Evolutionary conservation across 1,140 invertebrate species (phyloP).

Genomic region (Chironomus tepperi): DNA sequence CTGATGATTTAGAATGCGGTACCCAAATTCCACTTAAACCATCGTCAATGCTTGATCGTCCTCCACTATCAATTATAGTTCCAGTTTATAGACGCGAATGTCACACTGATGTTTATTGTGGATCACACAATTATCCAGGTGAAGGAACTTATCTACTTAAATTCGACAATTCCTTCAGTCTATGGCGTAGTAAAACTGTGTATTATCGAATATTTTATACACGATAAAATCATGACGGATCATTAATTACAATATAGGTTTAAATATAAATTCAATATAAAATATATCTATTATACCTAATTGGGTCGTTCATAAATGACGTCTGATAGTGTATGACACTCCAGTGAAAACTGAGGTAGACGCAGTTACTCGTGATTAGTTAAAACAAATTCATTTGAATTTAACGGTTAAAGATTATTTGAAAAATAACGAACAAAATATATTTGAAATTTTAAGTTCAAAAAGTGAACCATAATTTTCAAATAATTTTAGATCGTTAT

Average conservation of each 20-base stretch:
- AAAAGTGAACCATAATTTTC: no score
- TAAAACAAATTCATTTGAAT: no score
- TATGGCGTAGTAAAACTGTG: conserved; percentile 98
- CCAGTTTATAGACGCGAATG: conserved; percentile 93
- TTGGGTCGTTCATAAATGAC: no score
- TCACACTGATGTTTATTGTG: conserved; percentile 93
- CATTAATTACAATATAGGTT: neutral
- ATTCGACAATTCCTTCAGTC: conserved; percentile 98
- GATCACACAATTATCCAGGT: conserved; percentile 93
- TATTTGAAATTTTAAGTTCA: no score
- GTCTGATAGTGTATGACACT: no score
- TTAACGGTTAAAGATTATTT: no score
- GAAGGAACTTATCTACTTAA: conserved; percentile 96
- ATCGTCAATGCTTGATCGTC: conserved; percentile 34
- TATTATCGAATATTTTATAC: conserved; percentile 99
- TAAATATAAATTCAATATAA: no score
- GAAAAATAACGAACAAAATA: no score
- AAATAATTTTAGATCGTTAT: no score
- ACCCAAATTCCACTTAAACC: conserved; percentile 37
- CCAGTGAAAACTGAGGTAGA: no score
- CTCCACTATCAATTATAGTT: conserved; percentile 70
- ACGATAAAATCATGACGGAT: conserved; percentile 41
- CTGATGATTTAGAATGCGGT: conserved; percentile 41
- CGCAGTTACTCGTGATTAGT: no score
- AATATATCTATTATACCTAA: no score